Percentiles rank a stretch among this genome's conserved stretches.
These are phyloP conservation scores for Papilio glaucus DNA, from an alignment of 1,140 invertebrate genomes.

Conservation along the genomic window DNA sequence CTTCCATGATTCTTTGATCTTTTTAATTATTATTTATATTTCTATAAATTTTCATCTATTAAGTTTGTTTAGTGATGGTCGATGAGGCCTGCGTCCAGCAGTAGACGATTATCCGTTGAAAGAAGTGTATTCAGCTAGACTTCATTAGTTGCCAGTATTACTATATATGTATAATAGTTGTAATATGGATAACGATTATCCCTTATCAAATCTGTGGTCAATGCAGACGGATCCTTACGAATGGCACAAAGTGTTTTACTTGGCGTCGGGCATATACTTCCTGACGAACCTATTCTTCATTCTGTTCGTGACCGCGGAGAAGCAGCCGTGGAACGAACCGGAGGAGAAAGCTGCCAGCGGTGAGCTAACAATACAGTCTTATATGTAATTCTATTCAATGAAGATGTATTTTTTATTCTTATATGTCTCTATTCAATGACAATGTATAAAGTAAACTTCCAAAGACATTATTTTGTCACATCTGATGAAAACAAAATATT, in stretches of 20 bases:
- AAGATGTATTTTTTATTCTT: neutral
- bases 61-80: too few species aligned
- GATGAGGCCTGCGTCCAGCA: too few species aligned
- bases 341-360: neutral
- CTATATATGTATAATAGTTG: too few species aligned
- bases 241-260: slow-evolving; percentile 54
- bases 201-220: too few species aligned
- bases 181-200: too few species aligned
- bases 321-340: slow-evolving; percentile 24
- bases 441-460: neutral
- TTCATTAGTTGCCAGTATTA: too few species aligned
- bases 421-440: neutral
- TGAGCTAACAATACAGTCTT: neutral
- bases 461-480: slow-evolving; percentile 8
- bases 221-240: slow-evolving; percentile 47
- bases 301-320: slow-evolving; percentile 11
- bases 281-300: slow-evolving; percentile 29
- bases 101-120: too few species aligned
- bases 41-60: too few species aligned
- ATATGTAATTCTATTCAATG: too few species aligned
- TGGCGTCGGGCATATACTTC: slow-evolving; percentile 49
- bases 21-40: too few species aligned
- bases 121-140: too few species aligned
- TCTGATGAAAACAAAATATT: neutral
- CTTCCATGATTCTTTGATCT: too few species aligned